Base-by-base conservation (phyloP, 2,113 vertebrate genomes). In the Eulemur rufifrons region DNA sequence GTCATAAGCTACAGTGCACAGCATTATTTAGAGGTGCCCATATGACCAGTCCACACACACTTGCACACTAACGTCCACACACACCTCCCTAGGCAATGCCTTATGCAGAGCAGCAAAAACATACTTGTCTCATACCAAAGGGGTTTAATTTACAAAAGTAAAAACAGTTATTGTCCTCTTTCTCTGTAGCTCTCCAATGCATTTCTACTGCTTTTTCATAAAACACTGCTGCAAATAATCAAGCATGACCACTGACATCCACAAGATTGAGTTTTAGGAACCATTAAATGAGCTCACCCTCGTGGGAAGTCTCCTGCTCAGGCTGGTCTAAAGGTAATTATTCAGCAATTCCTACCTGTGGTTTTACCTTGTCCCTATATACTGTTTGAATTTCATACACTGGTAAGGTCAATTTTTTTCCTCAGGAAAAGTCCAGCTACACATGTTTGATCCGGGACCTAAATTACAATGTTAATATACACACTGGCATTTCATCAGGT, bases 301-400 rank as follows among this genome's bases (percentile, higher is more conserved):
- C 98, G 81, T 98, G 98, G 99, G 99, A 98, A 98, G 98, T 91
- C 98, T 98, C 97, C 97, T 97, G 98, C 98, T 98, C 98, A 98
- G 98, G 98, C 98, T 98, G 98, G 98, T 98, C 98, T 99, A 98
- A 98, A 99, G 98, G 98, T 99, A 99, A 99, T 99, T 99, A 99
- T 98, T 99, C 98, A 98, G 98, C 98, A 98, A 98, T 98, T 98
- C 98, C 98, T 98, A 98, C 98, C 98, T 98, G 98, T 98, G 98
- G 97, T 99, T 98, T 97, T 98, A 98, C 98, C 98, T 98, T 98
- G 98, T 98, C 98, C 96, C 97, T 95, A 15, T 94, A 94, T 34
- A 98, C 96, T 94, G 97, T 96, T 91, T 98, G 98, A 98, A 98
- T 98, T 98, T 97, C 96, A 97, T 77, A 98, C 94, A 97, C 66